These are phyloP conservation scores for Ginglymostoma cirratum DNA, from an alignment of 2,113 vertebrate species.

Conservation along the genomic window DNA sequence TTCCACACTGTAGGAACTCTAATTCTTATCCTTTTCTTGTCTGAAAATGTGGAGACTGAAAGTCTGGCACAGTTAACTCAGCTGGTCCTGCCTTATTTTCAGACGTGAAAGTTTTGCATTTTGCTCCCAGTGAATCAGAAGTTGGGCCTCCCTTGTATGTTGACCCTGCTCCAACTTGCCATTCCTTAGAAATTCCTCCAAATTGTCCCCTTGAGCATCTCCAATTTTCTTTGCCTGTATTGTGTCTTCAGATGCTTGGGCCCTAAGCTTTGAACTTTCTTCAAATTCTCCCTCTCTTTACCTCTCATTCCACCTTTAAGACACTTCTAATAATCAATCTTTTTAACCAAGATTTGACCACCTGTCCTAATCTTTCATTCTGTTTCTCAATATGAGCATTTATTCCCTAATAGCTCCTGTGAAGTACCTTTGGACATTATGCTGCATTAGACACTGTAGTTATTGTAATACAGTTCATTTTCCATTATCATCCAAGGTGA, in stretches of 20 bases:
- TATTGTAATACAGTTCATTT: neutral
- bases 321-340: neutral
- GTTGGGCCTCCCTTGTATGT: no score
- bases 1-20: no score
- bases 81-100: no score
- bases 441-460: neutral
- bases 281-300: neutral
- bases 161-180: neutral
- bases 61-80: no score
- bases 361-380: neutral
- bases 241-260: neutral
- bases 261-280: neutral
- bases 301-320: neutral
- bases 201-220: neutral
- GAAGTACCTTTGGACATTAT: neutral
- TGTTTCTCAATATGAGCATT: neutral
- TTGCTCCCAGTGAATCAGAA: no score
- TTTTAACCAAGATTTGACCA: neutral
- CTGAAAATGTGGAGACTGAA: no score
- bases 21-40: no score
- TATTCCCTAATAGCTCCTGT: neutral
- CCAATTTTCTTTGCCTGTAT: neutral
- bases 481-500: neutral
- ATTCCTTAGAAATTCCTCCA: neutral
- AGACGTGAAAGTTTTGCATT: no score